Evolutionary conservation across 2,113 vertebrate species (phyloP).

Genomic region (Melanotaenia duboulayi): DNA sequence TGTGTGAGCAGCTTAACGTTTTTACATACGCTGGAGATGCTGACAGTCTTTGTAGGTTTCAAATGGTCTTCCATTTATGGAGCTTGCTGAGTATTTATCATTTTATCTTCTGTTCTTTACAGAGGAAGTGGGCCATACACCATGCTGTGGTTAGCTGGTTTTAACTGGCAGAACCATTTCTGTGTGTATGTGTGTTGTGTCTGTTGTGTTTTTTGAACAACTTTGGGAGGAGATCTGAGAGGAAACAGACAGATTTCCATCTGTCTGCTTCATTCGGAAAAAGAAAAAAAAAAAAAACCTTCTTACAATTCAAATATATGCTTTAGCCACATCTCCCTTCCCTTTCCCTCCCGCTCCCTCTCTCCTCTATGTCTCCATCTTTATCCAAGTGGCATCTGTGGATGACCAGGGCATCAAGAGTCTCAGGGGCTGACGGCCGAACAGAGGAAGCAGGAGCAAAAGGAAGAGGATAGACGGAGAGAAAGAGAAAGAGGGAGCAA

Average conservation of each 20-base stretch:
- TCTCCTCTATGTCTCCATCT: constrained; percentile 55
- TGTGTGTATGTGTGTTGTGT: constrained; percentile 32
- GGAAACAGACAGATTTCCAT: constrained; percentile 82
- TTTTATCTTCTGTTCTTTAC: constrained; percentile 62
- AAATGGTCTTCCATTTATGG: constrained; percentile 37
- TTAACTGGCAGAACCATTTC: constrained; percentile 52
- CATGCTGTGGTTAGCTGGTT: constrained; percentile 58
- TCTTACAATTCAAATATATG: constrained; percentile 89
- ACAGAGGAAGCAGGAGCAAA: constrained; percentile 38
- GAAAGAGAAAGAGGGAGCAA: constrained; percentile 75
- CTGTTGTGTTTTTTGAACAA: constrained; percentile 63
- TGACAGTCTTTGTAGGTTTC: constrained; percentile 35
- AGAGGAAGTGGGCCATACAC: constrained; percentile 36
- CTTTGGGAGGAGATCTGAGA: constrained; percentile 81
- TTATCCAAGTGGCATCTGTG: constrained; percentile 92
- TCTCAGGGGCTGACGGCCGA: constrained; percentile 80
- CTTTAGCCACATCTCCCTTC: constrained; percentile 78
- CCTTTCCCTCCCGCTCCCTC: constrained; percentile 18
- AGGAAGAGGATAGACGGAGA: constrained; percentile 30
- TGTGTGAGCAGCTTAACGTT: constrained; percentile 11
- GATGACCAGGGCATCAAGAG: constrained; percentile 88
- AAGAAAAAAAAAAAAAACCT: constrained; percentile 64
- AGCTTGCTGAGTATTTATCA: constrained; percentile 62
- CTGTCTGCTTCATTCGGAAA: constrained; percentile 81
- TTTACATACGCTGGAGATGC: constrained; percentile 23